Base-by-base conservation (phyloP, 2,797 vertebrate genomes). In the Anomalospiza imberbis region DNA sequence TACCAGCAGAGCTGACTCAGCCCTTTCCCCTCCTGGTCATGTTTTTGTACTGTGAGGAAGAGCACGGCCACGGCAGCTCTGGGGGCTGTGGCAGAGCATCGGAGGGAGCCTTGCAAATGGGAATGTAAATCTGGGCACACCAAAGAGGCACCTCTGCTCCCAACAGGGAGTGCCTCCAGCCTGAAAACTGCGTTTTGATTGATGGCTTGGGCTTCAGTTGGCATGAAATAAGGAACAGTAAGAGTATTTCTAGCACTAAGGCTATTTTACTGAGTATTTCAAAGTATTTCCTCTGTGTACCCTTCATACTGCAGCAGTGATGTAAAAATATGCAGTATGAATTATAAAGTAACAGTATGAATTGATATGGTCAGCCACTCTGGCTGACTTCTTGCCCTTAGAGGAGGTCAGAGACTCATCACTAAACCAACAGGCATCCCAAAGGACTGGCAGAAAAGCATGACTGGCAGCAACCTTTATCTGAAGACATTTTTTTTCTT, bases 11-110 rank as follows among this genome's bases (percentile, higher is more conserved):
- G 54, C 70, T 88, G 88, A 72, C 38, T 90, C 92, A 72, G 82
- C 73, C 80, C 54, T 91, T 91, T 93, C 28, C 10, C 9, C 47
- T 62, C 34, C 73, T 50, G 83, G 12, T 9, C 15, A 0, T 50
- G 34, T 44, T 81, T 77, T 61, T 0, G 0, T 38, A 1, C 16
- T 6, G 44, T 7, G 68, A 61, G 66, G 79, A 67, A 31, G 34
- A 58, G 38, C 17, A 13, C 0, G 2, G 42, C 62, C 34, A 4
- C 17, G 17, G 22, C 2, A 3, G 53, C 86, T 45, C 60, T 29
- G 53, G 0, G 21, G 42, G 16, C 32, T 61, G 54, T 17, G 21
- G 19, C 13, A 24, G 38, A 21, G 31, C 5, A 1, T 29, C 4
- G 5, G 6, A 32, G 68, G 25, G 24, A 89, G 53, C 61, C 66